Base-by-base conservation (phyloP, 2,797 vertebrate genomes). In the Oreonectes daqikongensis region DNA sequence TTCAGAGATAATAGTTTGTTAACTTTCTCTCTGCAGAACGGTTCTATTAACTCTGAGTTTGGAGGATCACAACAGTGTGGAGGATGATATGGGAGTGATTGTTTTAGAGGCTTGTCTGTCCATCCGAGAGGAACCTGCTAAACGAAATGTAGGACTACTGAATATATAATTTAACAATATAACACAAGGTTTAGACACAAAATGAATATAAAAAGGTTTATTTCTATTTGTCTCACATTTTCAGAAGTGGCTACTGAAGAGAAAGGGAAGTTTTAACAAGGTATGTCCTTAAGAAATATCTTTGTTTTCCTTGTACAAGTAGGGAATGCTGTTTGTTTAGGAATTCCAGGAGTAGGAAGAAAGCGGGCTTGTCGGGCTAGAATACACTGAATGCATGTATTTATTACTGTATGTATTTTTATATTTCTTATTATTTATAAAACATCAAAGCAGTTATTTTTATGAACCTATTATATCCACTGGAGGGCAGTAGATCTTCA, bases 51-150 rank as follows among this genome's bases (percentile, higher is more conserved):
- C 94, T 82, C 89, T 99, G 87, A 88, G 40, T 82, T 87, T 99
- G 63, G 87, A 94, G 82, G 96, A 98, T 85, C 93, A 94, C 9
- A 96, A 95, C 90, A 98, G 95, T 86, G 94, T 94, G 84, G 96
- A 97, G 86, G 87, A 93, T 5, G 93, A 98, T 86, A 97, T 98
- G 95, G 98, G 97, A 40, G 92, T 95, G 72, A 94, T 99, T 68
- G 35, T 94, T 26, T 86, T 98, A 80, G 95, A 97, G 10, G 72
- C 95, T 84, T 93, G 90, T 85, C 88, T 99, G 42, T 92, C 94
- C 81, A 92, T 93, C 59, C 94, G 95, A 85, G 94, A 95, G 63
- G 94, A 93, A 68, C 95, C 97, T 75, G 89, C 94, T 85, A 98
- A 96, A 91, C 94, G 93, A 89, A 93, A 91, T 77, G 93, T 93